phyloP scores from a whole-genome alignment of 2,113 vertebrate genomes.

The Dendropsophus ebraccatus region DNA sequence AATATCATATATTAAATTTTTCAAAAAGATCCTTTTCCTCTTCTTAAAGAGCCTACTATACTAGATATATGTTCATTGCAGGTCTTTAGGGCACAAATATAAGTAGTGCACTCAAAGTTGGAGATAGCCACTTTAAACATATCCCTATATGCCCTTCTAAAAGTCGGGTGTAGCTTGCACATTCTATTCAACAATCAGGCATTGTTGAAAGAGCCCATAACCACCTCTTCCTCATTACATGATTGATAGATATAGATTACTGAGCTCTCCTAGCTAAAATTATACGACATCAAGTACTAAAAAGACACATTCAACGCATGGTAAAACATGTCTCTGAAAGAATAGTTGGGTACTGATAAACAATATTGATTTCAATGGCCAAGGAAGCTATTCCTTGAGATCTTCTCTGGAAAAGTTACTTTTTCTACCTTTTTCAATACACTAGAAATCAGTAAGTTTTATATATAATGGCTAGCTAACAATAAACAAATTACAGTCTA shows the following conservation, averaged over 20 bases:
- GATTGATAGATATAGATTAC: not conserved
- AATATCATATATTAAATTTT: too few species aligned
- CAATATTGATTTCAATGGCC: not conserved
- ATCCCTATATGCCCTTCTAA: too few species aligned
- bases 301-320: constrained; percentile 11
- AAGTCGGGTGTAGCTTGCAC: too few species aligned
- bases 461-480: not conserved
- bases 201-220: not conserved
- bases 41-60: too few species aligned
- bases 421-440: not conserved
- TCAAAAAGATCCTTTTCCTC: too few species aligned
- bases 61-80: too few species aligned
- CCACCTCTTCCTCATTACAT: not conserved
- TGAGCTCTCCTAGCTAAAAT: not conserved
- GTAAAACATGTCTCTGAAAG: not conserved
- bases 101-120: too few species aligned
- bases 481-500: not conserved
- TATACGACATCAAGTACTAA: not conserved
- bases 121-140: too few species aligned
- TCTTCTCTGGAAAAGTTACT: not conserved
- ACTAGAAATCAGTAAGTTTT: not conserved
- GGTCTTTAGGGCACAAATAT: too few species aligned
- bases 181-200: too few species aligned
- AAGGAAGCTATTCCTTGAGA: not conserved
- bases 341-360: not conserved